These are phyloP conservation scores for Capreolus pygargus DNA, from an alignment of 2,113 vertebrate genomes.

Conservation along the genomic window DNA sequence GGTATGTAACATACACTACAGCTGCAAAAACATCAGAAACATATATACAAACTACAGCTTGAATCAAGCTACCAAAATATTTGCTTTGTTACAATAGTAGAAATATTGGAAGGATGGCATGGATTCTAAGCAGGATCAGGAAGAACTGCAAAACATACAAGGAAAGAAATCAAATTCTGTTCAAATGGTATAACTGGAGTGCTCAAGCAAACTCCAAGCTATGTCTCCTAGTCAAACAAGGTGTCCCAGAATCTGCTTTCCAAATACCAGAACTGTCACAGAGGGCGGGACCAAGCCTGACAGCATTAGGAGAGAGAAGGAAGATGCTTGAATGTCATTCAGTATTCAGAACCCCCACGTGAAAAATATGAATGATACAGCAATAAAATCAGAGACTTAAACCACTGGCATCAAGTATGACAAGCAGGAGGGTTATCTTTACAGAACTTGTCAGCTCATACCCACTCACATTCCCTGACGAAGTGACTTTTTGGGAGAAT, in stretches of 20 bases:
- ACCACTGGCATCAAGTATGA: not conserved
- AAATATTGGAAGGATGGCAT: not conserved
- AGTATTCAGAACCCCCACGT: not conserved
- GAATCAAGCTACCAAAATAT: not conserved
- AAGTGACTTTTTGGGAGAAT: not conserved
- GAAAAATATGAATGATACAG: not conserved
- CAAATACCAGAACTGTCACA: slow-evolving; percentile 6
- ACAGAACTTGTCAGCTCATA: not conserved
- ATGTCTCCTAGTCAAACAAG: not conserved
- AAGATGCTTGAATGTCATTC: not conserved
- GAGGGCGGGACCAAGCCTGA: not conserved
- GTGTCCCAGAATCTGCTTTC: not conserved
- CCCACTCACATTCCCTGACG: not conserved
- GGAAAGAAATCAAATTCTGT: slow-evolving; percentile 14
- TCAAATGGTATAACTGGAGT: not conserved
- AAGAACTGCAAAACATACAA: not conserved
- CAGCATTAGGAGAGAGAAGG: not conserved
- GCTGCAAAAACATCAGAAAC: not conserved
- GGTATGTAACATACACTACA: not conserved
- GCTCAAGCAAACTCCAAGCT: not conserved
- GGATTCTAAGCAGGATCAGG: not conserved
- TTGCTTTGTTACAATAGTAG: not conserved
- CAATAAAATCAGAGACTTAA: not conserved
- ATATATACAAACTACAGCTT: not conserved
- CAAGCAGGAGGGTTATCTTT: slow-evolving; percentile 2